Base-by-base conservation (phyloP, 2,888 invertebrate genomes). In the Drosophila mimetica region DNA sequence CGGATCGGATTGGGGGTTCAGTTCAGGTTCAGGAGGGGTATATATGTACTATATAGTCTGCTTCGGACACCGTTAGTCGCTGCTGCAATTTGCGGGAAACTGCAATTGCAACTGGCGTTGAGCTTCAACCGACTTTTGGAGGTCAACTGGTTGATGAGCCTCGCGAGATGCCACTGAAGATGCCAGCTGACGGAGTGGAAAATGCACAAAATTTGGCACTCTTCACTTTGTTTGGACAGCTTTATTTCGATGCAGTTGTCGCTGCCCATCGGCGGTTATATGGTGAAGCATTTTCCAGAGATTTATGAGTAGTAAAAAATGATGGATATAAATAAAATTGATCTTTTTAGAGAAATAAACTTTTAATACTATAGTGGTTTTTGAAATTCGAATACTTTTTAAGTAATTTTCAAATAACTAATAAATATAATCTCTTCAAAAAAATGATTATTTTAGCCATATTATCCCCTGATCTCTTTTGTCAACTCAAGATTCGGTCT, bases 111-210 rank as follows among this genome's bases (percentile, higher is more conserved):
- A 63, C 63, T 57, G 65, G 39, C 30, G 16, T 78, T 51, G 57
- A 55, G 51, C 37, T 47, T 51, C 39, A 44, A n/a, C 32, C 42
- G 65, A 52, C 63, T 66, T 76, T 82, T 85, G 59, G 75, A 85
- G 88, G 88, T 82, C 86, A 85, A 85, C 72, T 52, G 65, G 64
- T 84, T 71, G 64, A 51, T 51, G 50, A 44, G 64, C 20, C 42
- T 18, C 57, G 18, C 54, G 9, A 37, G 28, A 7, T 48, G 48
- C 36, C 37, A 20, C 55, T 48, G 41, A 47, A 51, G 71, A 14
- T 18, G 44, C 18, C n/a, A 47, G 16, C 63, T 72, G 73, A 72
- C 53, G 9, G 37, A 53, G 55, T 44, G 61, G 61, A 77, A 73
- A 77, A 67, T 54, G 42, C 42, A 42, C 50, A 37, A 60, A 75